Conservation (phyloP, 2,888 invertebrate genomes). For the Polia nebulosa region DNA sequence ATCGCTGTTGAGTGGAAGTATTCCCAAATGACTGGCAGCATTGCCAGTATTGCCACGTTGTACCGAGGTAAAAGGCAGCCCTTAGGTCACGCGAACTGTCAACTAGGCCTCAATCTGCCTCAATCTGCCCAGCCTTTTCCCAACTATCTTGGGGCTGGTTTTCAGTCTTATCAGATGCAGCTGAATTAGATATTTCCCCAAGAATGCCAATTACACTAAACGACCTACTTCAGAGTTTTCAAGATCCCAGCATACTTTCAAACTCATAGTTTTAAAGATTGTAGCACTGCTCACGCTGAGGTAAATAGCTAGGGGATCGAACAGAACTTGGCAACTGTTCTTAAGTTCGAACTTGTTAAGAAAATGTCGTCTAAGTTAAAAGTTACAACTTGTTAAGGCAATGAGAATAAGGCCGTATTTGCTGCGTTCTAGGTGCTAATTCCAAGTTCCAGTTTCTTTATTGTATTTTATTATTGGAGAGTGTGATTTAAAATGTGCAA, state of each 20-base stretch:
- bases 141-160: too few relatives aligned
- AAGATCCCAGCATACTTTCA: constrained; percentile 21
- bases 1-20: too few relatives aligned
- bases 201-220: constrained; percentile 4
- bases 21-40: too few relatives aligned
- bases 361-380: constrained; percentile 50
- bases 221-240: background rate
- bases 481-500: background rate
- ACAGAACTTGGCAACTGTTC: constrained; percentile 38
- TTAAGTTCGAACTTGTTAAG: constrained; percentile 37
- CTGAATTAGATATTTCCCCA: background rate
- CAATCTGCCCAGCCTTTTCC: too few relatives aligned
- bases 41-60: too few relatives aligned
- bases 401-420: constrained; percentile 15
- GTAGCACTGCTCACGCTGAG: constrained; percentile 12
- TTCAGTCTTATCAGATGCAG: too few relatives aligned
- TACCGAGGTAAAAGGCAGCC: too few relatives aligned
- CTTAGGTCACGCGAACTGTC: too few relatives aligned
- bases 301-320: constrained; percentile 26
- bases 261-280: constrained; percentile 43
- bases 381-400: constrained; percentile 35
- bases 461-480: background rate
- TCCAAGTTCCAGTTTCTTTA: constrained; percentile 9
- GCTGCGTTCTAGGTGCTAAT: constrained; percentile 1
- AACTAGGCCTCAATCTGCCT: too few relatives aligned